phyloP scores from a whole-genome alignment of 2,797 vertebrate species.

The Bradypus variegatus region DNA sequence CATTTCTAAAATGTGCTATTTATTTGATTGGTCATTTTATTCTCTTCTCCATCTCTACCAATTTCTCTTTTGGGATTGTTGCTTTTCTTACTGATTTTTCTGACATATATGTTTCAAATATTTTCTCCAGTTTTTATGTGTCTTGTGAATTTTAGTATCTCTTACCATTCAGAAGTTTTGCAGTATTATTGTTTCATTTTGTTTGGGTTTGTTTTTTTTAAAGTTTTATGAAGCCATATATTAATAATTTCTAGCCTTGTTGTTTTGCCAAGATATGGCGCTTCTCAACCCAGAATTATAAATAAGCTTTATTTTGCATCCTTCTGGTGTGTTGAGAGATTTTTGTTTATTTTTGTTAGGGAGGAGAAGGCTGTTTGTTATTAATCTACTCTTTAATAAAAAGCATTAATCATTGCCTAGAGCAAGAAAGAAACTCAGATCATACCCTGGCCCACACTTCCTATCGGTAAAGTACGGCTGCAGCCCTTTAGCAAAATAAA shows the following conservation, averaged over 20 bases:
- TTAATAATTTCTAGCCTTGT: neutral
- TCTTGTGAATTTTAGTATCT: neutral
- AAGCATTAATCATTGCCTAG: neutral
- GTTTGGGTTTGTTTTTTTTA: neutral
- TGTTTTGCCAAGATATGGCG: neutral
- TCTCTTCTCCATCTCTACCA: neutral
- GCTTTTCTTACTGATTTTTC: neutral
- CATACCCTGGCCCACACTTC: neutral
- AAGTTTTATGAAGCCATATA: neutral
- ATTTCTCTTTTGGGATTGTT: neutral
- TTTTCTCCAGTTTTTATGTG: neutral
- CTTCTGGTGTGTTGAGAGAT: neutral
- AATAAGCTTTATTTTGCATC: neutral
- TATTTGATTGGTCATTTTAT: neutral
- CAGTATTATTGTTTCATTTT: neutral
- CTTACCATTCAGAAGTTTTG: neutral
- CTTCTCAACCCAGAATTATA: neutral
- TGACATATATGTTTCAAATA: neutral
- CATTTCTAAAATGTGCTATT: neutral
- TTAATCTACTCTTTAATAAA: neutral
- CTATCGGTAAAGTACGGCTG: rapidly evolving
- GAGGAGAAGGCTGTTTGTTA: neutral
- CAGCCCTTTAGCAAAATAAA: too few species aligned
- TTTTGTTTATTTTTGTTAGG: neutral
- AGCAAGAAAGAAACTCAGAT: neutral